Evolutionary conservation across 1,140 invertebrate genomes (phyloP).

Genomic region (Calliopsis andreniformis): DNA sequence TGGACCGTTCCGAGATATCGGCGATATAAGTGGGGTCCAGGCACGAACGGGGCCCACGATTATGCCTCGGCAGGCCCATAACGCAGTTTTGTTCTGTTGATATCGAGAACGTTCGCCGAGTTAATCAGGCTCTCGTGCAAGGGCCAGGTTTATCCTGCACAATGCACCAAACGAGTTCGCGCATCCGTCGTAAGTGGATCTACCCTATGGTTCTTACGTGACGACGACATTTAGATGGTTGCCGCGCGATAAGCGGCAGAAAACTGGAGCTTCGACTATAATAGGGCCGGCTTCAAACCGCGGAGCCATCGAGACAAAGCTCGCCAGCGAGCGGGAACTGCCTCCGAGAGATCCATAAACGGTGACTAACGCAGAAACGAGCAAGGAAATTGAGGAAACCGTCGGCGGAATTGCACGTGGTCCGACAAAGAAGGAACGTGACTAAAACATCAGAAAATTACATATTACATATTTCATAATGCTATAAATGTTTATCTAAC

Average conservation of each 20-base stretch:
- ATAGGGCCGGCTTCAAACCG: slow-evolving; percentile 5
- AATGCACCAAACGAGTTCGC: slow-evolving; percentile 32
- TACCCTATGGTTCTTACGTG: slow-evolving; percentile 40
- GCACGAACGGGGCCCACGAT: slow-evolving; percentile 17
- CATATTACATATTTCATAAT: no score
- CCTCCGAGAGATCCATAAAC: background rate
- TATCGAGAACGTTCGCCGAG: slow-evolving; percentile 28
- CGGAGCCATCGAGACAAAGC: background rate
- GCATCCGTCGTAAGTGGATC: slow-evolving; percentile 32
- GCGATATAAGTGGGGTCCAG: slow-evolving; percentile 5
- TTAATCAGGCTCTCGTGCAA: slow-evolving; percentile 29
- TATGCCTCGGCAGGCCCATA: background rate
- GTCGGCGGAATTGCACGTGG: no score
- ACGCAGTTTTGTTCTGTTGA: slow-evolving; percentile 21
- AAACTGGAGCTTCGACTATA: slow-evolving; percentile 44
- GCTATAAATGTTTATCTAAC: no score
- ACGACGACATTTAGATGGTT: slow-evolving; percentile 47
- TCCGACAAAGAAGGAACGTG: no score
- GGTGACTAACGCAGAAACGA: background rate
- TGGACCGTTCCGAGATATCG: slow-evolving; percentile 23
- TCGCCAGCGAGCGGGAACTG: background rate
- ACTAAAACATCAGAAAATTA: no score
- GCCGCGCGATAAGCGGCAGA: slow-evolving; percentile 28
- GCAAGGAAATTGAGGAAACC: background rate
- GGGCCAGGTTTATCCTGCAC: slow-evolving; percentile 27